These are phyloP conservation scores for Pristionchus arcanus DNA, from an alignment of 2,888 invertebrate genomes.

Conservation along the genomic window DNA sequence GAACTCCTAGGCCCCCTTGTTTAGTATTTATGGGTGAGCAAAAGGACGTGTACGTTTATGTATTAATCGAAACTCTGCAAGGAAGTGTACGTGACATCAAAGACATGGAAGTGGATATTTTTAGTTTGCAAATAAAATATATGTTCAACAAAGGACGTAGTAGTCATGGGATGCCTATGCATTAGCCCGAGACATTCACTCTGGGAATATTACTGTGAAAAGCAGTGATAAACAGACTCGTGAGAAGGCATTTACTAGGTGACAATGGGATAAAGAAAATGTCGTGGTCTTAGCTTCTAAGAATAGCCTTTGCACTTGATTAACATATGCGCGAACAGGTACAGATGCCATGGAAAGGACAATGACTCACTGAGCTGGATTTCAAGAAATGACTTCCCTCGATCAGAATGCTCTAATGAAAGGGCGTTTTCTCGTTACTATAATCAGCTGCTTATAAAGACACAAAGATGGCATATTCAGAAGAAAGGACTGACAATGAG, in stretches of 20 bases:
- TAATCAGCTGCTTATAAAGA: too few species aligned
- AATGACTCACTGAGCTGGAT: too few species aligned
- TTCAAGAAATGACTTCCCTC: too few species aligned
- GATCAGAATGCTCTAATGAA: too few species aligned
- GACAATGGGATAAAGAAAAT: neutral
- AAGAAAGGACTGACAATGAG: too few species aligned
- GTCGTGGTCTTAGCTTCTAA: neutral
- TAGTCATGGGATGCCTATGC: neutral
- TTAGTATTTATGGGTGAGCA: constrained; percentile 22
- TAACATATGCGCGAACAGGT: too few species aligned
- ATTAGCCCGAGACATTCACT: neutral
- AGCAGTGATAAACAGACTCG: neutral
- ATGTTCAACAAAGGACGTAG: neutral
- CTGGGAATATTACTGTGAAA: neutral
- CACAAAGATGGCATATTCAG: too few species aligned
- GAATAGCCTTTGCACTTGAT: too few species aligned
- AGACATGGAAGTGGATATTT: neutral
- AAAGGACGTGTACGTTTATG: neutral
- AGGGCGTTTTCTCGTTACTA: too few species aligned
- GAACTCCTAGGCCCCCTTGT: constrained; percentile 17
- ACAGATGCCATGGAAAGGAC: too few species aligned
- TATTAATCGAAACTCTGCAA: neutral
- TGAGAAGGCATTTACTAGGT: too few species aligned
- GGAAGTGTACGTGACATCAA: neutral
- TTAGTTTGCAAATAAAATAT: neutral